These are phyloP conservation scores for Chironomus striatipennis DNA, from an alignment of 1,140 invertebrate species.

Conservation along the genomic window DNA sequence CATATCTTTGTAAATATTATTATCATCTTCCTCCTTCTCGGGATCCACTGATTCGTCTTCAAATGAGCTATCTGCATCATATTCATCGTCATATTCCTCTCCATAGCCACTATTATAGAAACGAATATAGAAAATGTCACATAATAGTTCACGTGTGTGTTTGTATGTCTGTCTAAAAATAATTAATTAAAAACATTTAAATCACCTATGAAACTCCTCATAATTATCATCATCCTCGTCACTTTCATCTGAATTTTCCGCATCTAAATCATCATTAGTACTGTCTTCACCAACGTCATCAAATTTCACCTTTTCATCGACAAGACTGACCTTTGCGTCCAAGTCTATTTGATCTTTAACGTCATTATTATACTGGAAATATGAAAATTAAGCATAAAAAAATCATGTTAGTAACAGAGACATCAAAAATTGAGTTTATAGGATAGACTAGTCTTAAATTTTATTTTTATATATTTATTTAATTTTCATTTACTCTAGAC, in stretches of 20 bases:
- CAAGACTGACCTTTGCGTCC: not conserved
- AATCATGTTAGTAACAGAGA: not conserved
- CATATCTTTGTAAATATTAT: constrained; percentile 17
- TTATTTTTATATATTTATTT: too few relatives aligned
- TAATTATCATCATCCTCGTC: not conserved
- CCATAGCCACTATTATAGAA: not conserved
- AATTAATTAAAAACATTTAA: not conserved
- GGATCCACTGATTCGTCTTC: not conserved
- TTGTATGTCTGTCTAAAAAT: too few relatives aligned
- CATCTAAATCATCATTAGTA: not conserved
- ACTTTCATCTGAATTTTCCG: not conserved
- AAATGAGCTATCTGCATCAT: not conserved
- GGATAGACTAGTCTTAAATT: not conserved
- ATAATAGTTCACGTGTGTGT: too few relatives aligned
- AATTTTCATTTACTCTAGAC: too few relatives aligned
- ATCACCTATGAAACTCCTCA: not conserved
- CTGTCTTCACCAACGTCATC: not conserved
- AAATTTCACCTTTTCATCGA: not conserved
- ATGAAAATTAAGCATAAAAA: not conserved
- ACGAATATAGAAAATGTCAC: not conserved
- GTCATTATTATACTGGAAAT: constrained; percentile 16
- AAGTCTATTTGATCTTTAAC: not conserved
- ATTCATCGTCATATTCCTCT: not conserved
- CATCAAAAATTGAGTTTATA: not conserved
- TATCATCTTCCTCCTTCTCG: not conserved